Conservation (phyloP, 2,113 vertebrate species). For the Spilogale gracilis region DNA sequence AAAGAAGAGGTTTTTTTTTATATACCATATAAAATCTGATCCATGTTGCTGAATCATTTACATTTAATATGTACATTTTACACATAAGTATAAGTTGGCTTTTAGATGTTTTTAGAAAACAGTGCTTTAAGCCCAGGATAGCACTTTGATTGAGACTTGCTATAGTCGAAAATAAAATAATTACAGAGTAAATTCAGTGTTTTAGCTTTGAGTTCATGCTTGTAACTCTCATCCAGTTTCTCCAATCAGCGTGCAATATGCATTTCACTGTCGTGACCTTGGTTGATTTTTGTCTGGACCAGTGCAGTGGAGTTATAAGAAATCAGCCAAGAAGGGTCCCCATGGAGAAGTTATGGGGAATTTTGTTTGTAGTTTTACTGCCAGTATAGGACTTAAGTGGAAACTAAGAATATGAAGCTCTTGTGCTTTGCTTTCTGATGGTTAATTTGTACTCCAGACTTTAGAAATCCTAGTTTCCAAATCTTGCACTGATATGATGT, state of each 20-base stretch:
- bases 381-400: slow-evolving; percentile 57
- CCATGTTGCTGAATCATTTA: slow-evolving; percentile 49
- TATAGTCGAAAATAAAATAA: slow-evolving; percentile 83
- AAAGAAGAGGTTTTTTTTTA: slow-evolving; percentile 26
- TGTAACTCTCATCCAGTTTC: slow-evolving; percentile 53
- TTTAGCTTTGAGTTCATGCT: slow-evolving; percentile 69
- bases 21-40: slow-evolving; percentile 23
- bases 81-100: slow-evolving; percentile 73
- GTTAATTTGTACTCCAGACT: slow-evolving; percentile 55
- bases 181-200: slow-evolving; percentile 68
- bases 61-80: slow-evolving; percentile 70
- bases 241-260: slow-evolving; percentile 37
- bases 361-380: slow-evolving; percentile 64
- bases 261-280: slow-evolving; percentile 74
- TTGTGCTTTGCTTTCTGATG: slow-evolving; percentile 24
- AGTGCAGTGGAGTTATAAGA: slow-evolving; percentile 56
- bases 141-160: slow-evolving; percentile 80
- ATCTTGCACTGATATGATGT: background rate
- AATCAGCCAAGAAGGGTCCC: slow-evolving; percentile 65
- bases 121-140: slow-evolving; percentile 69
- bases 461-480: background rate
- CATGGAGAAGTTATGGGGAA: slow-evolving; percentile 49
- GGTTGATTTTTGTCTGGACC: slow-evolving; percentile 64
- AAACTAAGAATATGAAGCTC: slow-evolving; percentile 54
- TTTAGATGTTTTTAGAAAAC: slow-evolving; percentile 74